phyloP scores from a whole-genome alignment of 2,113 vertebrate species.

The Setophaga petechia region DNA sequence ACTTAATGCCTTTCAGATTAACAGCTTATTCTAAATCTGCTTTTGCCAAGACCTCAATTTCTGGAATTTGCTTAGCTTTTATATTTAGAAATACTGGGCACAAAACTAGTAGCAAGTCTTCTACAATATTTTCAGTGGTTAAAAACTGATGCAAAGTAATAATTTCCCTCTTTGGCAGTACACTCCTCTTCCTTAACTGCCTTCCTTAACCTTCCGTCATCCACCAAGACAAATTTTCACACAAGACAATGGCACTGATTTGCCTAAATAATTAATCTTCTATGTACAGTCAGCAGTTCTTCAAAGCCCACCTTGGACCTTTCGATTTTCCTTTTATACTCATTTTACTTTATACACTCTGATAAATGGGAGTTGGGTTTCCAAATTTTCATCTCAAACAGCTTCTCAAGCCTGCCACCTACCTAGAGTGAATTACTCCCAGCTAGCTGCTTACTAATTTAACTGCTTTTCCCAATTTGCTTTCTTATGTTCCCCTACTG shows the following conservation, averaged over 20 bases:
- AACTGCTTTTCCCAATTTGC: background rate
- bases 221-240: background rate
- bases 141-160: background rate
- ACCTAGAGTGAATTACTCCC: background rate
- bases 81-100: background rate
- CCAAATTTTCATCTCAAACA: background rate
- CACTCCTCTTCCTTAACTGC: background rate
- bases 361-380: background rate
- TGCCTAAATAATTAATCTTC: conserved; percentile 12
- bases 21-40: conserved; percentile 27
- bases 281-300: background rate
- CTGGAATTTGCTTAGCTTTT: conserved; percentile 41
- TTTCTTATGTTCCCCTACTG: background rate
- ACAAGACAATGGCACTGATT: conserved; percentile 8
- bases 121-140: background rate
- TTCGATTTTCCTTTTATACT: background rate
- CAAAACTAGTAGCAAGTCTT: background rate
- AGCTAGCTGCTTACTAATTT: background rate
- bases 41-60: conserved; percentile 48
- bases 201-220: background rate
- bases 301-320: conserved; percentile 4
- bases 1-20: conserved; percentile 25
- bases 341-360: background rate
- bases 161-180: background rate
- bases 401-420: conserved; percentile 18